A percentile compares a stretch with the other conserved stretches of the same genome.
These are phyloP conservation scores for Euthynnus affinis DNA, from an alignment of 2,797 vertebrate genomes.

Conservation along the genomic window DNA sequence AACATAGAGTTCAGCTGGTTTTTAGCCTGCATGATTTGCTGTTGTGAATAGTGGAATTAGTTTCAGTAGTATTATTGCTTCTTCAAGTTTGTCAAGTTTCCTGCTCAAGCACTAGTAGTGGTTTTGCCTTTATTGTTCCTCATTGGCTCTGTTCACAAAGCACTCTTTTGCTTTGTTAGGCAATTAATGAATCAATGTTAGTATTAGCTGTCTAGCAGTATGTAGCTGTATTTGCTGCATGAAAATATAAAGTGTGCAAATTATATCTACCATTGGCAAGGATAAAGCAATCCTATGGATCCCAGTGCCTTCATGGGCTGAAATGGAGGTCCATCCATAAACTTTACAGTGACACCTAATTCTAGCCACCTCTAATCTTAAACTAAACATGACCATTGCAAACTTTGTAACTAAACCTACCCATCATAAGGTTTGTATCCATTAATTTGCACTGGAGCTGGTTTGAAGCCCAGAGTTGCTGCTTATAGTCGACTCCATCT, in stretches of 20 bases:
- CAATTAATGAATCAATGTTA: neutral
- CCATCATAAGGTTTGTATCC: neutral
- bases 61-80: neutral
- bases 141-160: neutral
- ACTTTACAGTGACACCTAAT: neutral
- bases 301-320: neutral
- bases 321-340: neutral
- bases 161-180: neutral
- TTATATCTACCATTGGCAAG: too few relatives aligned
- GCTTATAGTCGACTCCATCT: too few relatives aligned
- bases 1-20: neutral
- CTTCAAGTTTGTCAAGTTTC: conserved; percentile 4
- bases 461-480: too few relatives aligned
- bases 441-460: too few relatives aligned
- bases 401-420: conserved; percentile 1
- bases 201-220: too few relatives aligned
- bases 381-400: neutral
- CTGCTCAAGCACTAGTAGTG: conserved; percentile 11
- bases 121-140: neutral
- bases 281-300: neutral
- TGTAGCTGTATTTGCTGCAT: too few relatives aligned
- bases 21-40: neutral
- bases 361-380: neutral
- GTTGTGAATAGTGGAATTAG: neutral
- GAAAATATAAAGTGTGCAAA: too few relatives aligned